Percentiles rank a stretch among this genome's conserved stretches.
Conservation (phyloP, 2,113 vertebrate species). For the Oncorhynchus clarkii region DNA sequence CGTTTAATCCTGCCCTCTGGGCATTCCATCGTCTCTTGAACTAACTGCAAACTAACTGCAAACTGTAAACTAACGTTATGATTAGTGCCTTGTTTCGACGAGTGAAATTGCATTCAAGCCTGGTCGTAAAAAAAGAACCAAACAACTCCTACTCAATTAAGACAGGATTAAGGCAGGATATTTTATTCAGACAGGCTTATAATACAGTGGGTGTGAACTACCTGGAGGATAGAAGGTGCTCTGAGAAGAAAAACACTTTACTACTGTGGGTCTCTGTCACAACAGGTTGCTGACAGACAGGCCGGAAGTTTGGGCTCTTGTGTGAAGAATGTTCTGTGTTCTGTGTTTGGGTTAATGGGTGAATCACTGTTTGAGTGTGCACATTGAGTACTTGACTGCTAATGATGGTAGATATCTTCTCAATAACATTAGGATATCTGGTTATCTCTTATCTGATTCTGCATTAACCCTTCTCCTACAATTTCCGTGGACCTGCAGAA, state of each 20-base stretch:
- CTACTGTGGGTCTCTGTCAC: neutral
- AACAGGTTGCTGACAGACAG: neutral
- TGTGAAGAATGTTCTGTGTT: neutral
- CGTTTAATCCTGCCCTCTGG: constrained; percentile 25
- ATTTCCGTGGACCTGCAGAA: too few relatives aligned
- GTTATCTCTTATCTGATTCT: too few relatives aligned
- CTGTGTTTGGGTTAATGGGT: too few relatives aligned
- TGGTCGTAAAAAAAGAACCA: constrained; percentile 6
- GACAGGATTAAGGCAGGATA: neutral
- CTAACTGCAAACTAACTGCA: constrained; percentile 4
- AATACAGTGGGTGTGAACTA: neutral
- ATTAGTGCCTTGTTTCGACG: constrained; percentile 29
- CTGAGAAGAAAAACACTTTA: neutral
- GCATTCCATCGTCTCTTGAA: neutral
- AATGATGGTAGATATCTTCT: too few relatives aligned
- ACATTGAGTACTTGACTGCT: too few relatives aligned
- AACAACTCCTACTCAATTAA: neutral
- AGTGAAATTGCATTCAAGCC: constrained; percentile 21
- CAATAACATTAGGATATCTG: too few relatives aligned
- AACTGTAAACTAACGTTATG: constrained; percentile 21
- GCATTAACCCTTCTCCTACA: too few relatives aligned
- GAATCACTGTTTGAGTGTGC: too few relatives aligned
- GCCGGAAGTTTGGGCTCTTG: neutral
- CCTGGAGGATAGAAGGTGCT: neutral
- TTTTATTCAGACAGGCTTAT: neutral